Base-by-base conservation (phyloP, 2,888 invertebrate species). In the Apomyelois bistriatella region DNA sequence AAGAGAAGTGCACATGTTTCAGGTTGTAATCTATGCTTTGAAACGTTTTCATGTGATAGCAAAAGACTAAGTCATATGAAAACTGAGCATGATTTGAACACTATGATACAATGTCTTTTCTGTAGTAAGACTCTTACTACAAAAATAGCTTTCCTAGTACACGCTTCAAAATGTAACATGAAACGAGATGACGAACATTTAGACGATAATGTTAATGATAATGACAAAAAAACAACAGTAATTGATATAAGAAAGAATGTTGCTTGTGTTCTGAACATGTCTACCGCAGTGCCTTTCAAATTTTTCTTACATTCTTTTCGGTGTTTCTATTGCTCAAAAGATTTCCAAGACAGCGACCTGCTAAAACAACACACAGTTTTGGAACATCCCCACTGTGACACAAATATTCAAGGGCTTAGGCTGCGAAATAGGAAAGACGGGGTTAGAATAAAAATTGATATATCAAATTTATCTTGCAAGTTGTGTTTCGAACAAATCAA, bases 281-380 rank as follows among this genome's bases (percentile, higher is more conserved):
- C 86, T 0, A 83, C 82, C 0, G 82, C 79, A 1, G 59, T 87
- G 12, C 88, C 88, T 0, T 88, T 88, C 48, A 88, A 85, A 56
- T 79, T 72, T 61, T 84, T 72, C 54, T 74, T 80, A 69, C 80
- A 75, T 53, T 75, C 72, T 49, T 85, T 87, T 48, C 61, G 82
- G 22, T 89, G 88, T 58, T 89, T 87, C 52, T 89, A 85, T 55
- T 89, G 89, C 54, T 62, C 84, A 0, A 76, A 78, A 68, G 80
- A 85, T 40, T 89, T 84, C 47, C 61, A 58, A 0, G 73, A 76
- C 10, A 82, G 84, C 49, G 72, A 79, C 1, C 74, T 74, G 48
- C 66, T 89, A 1, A 82, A 74, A 57, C 65, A 76, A 5, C 89
- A 89, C 43, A 81, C 85, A 0, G 56, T 68, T 1, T 58, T 56